Conservation (phyloP, 2,797 vertebrate species). For the Lepilemur septentrionalis region DNA sequence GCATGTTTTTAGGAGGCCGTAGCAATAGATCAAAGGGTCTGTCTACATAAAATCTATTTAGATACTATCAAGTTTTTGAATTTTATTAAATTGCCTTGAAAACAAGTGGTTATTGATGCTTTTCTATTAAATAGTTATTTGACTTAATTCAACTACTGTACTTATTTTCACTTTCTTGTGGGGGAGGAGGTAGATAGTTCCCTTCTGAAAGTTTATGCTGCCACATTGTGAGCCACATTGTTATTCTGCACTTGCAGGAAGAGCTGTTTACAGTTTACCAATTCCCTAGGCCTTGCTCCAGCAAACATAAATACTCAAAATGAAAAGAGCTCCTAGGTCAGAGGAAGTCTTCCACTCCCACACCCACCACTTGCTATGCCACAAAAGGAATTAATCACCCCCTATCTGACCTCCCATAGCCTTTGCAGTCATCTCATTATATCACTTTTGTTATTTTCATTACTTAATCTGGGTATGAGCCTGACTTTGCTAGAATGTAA, state of each 20-base stretch:
- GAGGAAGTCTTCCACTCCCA: not conserved
- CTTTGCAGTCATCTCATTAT: not conserved
- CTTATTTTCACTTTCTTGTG: not conserved
- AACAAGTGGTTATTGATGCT: not conserved
- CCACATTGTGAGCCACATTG: not conserved
- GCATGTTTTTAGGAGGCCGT: not conserved
- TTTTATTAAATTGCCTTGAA: not conserved
- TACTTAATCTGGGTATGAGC: not conserved
- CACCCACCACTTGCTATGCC: not conserved
- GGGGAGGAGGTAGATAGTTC: not conserved
- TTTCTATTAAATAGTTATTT: not conserved
- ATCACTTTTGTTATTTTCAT: not conserved
- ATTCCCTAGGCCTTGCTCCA: not conserved
- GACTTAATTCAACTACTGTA: not conserved
- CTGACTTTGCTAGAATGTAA: not conserved
- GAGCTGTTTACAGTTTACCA: not conserved
- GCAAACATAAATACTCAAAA: not conserved
- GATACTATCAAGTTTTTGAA: not conserved
- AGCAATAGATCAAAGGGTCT: not conserved
- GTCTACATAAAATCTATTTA: not conserved
- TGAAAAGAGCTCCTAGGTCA: not conserved
- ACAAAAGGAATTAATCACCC: not conserved
- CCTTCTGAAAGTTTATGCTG: not conserved
- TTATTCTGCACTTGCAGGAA: not conserved
- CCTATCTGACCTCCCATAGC: not conserved